Evolutionary conservation across 1,140 invertebrate species (phyloP).

Genomic region (Heliconius congener): DNA sequence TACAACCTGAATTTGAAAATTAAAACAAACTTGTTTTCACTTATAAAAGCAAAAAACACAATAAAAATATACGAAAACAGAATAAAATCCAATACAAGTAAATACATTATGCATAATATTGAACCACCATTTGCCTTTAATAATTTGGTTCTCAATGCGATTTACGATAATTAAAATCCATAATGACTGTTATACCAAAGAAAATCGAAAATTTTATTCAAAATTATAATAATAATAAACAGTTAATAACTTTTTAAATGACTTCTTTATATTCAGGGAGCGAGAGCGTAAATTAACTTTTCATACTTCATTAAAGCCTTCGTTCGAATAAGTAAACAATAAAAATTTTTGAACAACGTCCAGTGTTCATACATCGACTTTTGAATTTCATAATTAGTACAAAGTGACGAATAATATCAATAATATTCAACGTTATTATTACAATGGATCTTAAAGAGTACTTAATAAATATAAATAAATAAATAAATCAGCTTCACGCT

Average conservation of each 20-base stretch:
- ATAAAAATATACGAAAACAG: too few species aligned
- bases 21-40: too few species aligned
- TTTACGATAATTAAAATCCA: not conserved
- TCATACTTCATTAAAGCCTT: slow-evolving; percentile 21
- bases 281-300: slow-evolving; percentile 21
- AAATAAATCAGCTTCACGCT: too few species aligned
- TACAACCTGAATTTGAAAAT: too few species aligned
- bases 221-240: not conserved
- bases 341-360: slow-evolving; percentile 11
- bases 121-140: not conserved
- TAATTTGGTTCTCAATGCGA: not conserved
- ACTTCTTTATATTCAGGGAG: slow-evolving; percentile 19
- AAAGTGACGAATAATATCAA: not conserved
- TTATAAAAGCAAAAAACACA: too few species aligned
- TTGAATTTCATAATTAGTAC: not conserved
- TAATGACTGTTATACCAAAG: not conserved
- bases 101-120: not conserved
- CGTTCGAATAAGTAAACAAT: slow-evolving; percentile 1
- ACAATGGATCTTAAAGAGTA: too few species aligned
- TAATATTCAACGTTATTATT: not conserved
- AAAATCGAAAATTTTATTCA: not conserved
- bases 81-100: not conserved
- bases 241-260: slow-evolving; percentile 7
- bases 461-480: too few species aligned
- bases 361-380: not conserved